Conservation (phyloP, 2,888 invertebrate genomes). For the Drosophila buzzatii region DNA sequence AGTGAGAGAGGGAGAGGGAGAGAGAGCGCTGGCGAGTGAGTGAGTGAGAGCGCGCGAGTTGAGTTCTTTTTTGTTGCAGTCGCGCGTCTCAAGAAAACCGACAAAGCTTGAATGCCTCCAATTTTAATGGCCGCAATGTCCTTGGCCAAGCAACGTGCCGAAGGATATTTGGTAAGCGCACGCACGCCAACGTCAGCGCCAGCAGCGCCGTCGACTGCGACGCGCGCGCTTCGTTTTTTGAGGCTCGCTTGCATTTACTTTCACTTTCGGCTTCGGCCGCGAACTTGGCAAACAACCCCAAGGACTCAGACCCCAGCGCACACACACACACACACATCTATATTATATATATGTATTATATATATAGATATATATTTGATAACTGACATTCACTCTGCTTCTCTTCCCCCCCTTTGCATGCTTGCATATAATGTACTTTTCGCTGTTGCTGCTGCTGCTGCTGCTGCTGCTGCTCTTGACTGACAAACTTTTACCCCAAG, state of each 20-base stretch:
- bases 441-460: constrained; percentile 5
- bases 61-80: constrained; percentile 45
- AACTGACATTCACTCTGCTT: neutral
- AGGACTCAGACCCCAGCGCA: constrained; percentile 16
- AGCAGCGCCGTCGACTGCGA: constrained; percentile 36
- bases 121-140: constrained; percentile 84
- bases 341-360: constrained; percentile 5
- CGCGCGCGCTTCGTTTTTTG: constrained; percentile 39
- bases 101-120: constrained; percentile 65
- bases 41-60: constrained; percentile 30
- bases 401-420: constrained; percentile 23
- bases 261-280: constrained; percentile 70
- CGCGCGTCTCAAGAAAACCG: constrained; percentile 68
- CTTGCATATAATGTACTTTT: constrained; percentile 81
- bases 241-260: constrained; percentile 73
- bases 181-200: constrained; percentile 23
- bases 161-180: constrained; percentile 75
- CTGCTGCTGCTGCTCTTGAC: constrained; percentile 13
- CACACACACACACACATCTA: neutral
- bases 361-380: neutral
- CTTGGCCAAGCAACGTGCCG: constrained; percentile 83
- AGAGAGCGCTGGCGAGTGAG: constrained; percentile 18
- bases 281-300: constrained; percentile 67
- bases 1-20: constrained; percentile 11
- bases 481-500: constrained; percentile 71